Percentiles rank a stretch among this genome's conserved stretches.
Conservation (phyloP, 2,113 vertebrate species). For the Microtus pennsylvanicus region DNA sequence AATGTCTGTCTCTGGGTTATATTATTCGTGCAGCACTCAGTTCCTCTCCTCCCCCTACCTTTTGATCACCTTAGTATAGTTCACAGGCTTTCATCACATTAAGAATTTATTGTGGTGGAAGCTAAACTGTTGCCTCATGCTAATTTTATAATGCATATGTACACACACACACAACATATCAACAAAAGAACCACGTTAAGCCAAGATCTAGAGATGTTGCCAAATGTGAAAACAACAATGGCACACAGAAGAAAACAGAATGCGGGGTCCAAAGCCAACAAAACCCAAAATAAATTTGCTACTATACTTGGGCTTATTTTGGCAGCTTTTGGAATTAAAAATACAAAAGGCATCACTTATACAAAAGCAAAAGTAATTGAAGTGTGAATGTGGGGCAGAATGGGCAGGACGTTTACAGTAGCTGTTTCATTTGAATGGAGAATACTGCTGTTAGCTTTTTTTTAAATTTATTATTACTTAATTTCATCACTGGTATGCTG, state of each 20-base stretch:
- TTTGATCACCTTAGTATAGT: constrained; percentile 35
- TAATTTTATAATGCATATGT: constrained; percentile 72
- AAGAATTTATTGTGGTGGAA: constrained; percentile 75
- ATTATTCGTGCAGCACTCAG: no score
- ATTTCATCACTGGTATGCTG: constrained; percentile 58
- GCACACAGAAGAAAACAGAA: constrained; percentile 79
- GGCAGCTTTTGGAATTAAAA: constrained; percentile 82
- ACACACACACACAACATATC: constrained; percentile 25
- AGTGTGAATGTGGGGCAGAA: background rate
- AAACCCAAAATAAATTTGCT: constrained; percentile 85
- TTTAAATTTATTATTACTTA: constrained; percentile 69
- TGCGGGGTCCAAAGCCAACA: constrained; percentile 80
- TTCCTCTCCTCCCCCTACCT: no score
- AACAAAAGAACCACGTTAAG: constrained; percentile 80
- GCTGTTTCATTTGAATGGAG: constrained; percentile 67
- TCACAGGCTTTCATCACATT: constrained; percentile 59
- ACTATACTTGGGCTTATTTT: constrained; percentile 86
- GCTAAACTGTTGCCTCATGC: constrained; percentile 41
- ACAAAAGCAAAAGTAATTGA: constrained; percentile 79
- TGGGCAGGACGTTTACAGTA: constrained; percentile 39
- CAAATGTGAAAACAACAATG: constrained; percentile 84
- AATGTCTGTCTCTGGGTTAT: no score
- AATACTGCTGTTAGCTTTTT: constrained; percentile 65
- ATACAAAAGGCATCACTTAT: constrained; percentile 79
- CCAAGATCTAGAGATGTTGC: constrained; percentile 80